A percentile compares a stretch with the other conserved stretches of the same genome.
phyloP scores from a whole-genome alignment of 2,797 vertebrate genomes.

The Phaenicophaeus curvirostris region DNA sequence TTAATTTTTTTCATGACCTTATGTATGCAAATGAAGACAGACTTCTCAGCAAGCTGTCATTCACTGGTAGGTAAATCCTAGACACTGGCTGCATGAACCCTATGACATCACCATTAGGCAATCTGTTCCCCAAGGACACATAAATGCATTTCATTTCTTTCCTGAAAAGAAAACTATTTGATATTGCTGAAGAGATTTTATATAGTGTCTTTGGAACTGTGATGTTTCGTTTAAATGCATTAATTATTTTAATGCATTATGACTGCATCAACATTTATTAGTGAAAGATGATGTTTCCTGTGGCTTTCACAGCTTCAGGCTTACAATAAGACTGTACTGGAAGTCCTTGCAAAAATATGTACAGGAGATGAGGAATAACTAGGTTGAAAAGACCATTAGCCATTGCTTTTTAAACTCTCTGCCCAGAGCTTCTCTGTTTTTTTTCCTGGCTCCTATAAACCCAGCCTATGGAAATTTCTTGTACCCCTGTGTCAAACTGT shows the following conservation, averaged over 20 bases:
- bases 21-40: slow-evolving; percentile 16
- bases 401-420: background rate
- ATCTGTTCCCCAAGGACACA: background rate
- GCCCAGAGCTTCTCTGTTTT: background rate
- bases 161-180: background rate
- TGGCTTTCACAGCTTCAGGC: background rate
- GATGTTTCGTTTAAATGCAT: background rate
- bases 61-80: slow-evolving; percentile 6
- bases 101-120: background rate
- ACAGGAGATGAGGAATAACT: background rate
- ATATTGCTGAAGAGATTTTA: background rate
- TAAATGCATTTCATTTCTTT: background rate
- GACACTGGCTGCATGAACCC: background rate
- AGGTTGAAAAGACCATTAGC: background rate
- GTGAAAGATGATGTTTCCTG: background rate
- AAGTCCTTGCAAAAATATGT: background rate
- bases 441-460: background rate
- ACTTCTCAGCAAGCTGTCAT: slow-evolving; percentile 8
- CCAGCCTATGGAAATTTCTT: background rate
- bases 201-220: background rate
- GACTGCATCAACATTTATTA: background rate
- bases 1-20: slow-evolving; percentile 6
- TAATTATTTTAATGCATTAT: background rate
- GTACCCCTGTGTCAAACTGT: background rate
- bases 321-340: background rate